phyloP scores from a whole-genome alignment of 92 coral and sea anemone species.

The Siderastrea siderea region DNA sequence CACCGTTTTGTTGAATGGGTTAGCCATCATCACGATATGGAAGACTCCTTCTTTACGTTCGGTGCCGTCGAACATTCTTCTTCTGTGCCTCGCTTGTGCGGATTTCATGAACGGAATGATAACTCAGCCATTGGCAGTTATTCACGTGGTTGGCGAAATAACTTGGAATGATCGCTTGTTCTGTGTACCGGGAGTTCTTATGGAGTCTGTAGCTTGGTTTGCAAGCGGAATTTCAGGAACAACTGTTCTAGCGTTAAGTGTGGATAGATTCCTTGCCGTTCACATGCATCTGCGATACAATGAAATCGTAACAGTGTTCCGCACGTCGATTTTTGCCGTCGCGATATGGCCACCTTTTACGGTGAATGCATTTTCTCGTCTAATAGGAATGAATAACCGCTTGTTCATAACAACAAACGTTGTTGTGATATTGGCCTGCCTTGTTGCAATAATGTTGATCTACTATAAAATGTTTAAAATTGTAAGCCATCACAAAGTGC shows the following conservation, averaged over 20 bases:
- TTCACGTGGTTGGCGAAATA: slow-evolving; percentile 25
- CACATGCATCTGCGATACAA: slow-evolving; percentile 38
- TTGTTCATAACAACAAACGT: slow-evolving; percentile 11
- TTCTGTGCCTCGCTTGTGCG: slow-evolving; percentile 56
- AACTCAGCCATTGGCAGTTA: slow-evolving; percentile 35
- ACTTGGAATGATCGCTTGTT: slow-evolving; percentile 8
- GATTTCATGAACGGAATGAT: slow-evolving; percentile 54
- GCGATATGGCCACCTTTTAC: slow-evolving; percentile 2
- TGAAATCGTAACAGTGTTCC: slow-evolving; percentile 37
- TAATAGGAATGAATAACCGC: slow-evolving; percentile 17
- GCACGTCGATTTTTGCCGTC: slow-evolving; percentile 11
- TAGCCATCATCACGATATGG: slow-evolving; percentile 49
- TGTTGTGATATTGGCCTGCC: slow-evolving; percentile 13
- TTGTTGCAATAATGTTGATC: slow-evolving; percentile 4
- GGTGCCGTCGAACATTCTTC: slow-evolving; percentile 42
- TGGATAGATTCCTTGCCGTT: slow-evolving; percentile 54
- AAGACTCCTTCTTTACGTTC: slow-evolving; percentile 16
- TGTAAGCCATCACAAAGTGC: slow-evolving; percentile 25
- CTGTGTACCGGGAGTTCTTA: slow-evolving; percentile 41
- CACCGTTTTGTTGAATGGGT: slow-evolving; percentile 33
- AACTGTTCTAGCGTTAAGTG: slow-evolving; percentile 31
- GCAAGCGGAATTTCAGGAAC: slow-evolving; percentile 36
- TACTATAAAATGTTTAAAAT: slow-evolving; percentile 44
- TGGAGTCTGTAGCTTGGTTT: slow-evolving; percentile 49
- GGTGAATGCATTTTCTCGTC: slow-evolving; percentile 9